These are phyloP conservation scores for Varanus komodoensis DNA, from an alignment of 2,113 vertebrate species.

Conservation along the genomic window DNA sequence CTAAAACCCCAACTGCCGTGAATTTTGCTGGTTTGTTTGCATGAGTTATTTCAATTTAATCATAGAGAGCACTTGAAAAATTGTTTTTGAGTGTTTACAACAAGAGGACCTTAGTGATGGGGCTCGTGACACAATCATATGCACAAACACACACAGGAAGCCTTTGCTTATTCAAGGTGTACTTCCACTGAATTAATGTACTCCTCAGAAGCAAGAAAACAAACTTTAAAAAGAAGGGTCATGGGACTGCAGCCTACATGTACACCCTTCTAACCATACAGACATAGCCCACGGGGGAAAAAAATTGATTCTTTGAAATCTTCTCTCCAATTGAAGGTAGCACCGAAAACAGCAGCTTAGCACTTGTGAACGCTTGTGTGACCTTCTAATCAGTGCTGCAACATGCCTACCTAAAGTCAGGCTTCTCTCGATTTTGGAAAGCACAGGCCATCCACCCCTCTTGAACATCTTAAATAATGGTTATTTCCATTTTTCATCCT, in stretches of 20 bases:
- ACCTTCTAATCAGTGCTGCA: no score
- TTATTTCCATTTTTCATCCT: no score
- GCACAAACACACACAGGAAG: background rate
- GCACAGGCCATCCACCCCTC: no score
- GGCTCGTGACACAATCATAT: constrained; percentile 9
- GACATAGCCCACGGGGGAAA: background rate
- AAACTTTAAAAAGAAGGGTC: background rate
- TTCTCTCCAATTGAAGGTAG: background rate
- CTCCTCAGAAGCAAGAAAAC: constrained; percentile 9
- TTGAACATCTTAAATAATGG: no score
- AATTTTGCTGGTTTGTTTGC: constrained; percentile 50
- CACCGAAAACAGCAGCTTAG: no score
- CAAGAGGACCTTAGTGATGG: background rate
- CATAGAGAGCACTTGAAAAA: constrained; percentile 42
- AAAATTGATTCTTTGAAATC: background rate
- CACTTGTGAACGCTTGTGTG: no score
- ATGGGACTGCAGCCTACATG: background rate
- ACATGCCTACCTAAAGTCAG: no score
- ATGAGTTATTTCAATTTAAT: constrained; percentile 42
- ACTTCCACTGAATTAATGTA: background rate
- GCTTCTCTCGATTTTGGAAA: no score
- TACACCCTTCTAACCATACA: background rate
- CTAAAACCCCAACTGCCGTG: constrained; percentile 37
- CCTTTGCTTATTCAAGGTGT: background rate
- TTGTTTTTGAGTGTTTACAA: background rate